Base-by-base conservation (phyloP, 1,140 invertebrate species). In the Heliothis virescens region DNA sequence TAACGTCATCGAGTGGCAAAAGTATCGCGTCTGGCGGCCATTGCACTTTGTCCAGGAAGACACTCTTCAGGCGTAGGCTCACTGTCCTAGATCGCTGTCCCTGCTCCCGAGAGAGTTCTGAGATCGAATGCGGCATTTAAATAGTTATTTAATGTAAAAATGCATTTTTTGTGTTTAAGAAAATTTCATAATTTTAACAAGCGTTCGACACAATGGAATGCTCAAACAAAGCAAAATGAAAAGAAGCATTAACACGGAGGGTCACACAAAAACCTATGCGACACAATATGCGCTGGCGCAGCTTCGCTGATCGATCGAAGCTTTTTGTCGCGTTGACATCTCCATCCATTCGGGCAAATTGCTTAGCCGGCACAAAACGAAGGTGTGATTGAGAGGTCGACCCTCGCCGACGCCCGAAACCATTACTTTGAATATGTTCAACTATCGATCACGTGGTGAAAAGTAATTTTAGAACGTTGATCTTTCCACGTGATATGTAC, bases 311-410 rank as follows among this genome's bases (percentile, higher is more conserved):
- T 92, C 87, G 91, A 94, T 94, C 88, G 91, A 84, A 87, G 91
- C 91, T 94, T 94, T 94, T 94, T 94, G 91, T 94, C 83, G 81
- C 82, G 89, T 67, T 93, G 93, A 94, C 93, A 79, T 92, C 91
- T 94, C 89, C 88, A 94, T 94, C 89, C 85, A 94, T 93, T 89
- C 83, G 84, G 87, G 90, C 93, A 93, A 93, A 94, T 94, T 94
- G 90, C 89, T 86, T 47, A 83, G 86, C 71, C 67, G 83, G 79
- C 83, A 85, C 89, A 87, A 88, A 90, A 89, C 87, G 85, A 85
- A 89, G 86, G 78, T 85, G 84, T 91, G 90, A 90, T 90, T 85
- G 90, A 90, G 84, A 82, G 83, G 74, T 69, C 84, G 80, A 84
- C 73, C 82, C 79, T 84, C 76, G 67, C 62, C 77, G 59, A 53